A percentile compares a stretch with the other conserved stretches of the same genome.
Conservation (phyloP, 1,140 invertebrate genomes). For the Drosophila albomicans region DNA sequence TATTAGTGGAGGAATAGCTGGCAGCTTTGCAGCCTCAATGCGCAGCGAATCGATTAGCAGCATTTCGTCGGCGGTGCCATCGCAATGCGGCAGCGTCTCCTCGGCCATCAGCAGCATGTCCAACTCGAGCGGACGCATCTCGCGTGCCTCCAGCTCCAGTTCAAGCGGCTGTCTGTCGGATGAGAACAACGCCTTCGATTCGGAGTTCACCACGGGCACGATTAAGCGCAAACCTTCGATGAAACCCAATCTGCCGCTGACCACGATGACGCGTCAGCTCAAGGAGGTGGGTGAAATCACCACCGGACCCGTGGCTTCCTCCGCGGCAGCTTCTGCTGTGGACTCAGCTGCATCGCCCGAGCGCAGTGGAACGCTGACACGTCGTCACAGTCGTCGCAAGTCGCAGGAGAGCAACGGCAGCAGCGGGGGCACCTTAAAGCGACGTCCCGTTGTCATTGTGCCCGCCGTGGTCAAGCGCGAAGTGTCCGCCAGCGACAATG, state of each 20-base stretch:
- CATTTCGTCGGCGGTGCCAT: conserved; percentile 87
- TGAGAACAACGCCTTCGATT: conserved; percentile 92
- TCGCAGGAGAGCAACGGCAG: conserved; percentile 87
- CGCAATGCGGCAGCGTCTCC: conserved; percentile 85
- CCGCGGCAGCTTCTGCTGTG: conserved; percentile 42
- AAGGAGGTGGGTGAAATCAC: conserved; percentile 92
- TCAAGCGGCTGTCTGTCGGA: conserved; percentile 92
- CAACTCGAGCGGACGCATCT: conserved; percentile 86
- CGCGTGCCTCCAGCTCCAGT: conserved; percentile 91
- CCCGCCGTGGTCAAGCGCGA: conserved; percentile 43
- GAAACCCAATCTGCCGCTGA: conserved; percentile 95
- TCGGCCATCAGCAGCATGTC: conserved; percentile 85
- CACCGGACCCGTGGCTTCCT: conserved; percentile 32
- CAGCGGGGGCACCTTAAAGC: conserved; percentile 87
- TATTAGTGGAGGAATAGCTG: not conserved
- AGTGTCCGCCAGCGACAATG: conserved; percentile 36
- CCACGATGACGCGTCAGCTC: conserved; percentile 94
- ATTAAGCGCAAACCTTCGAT: conserved; percentile 95
- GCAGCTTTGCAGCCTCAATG: conserved; percentile 82
- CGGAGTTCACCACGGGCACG: conserved; percentile 91
- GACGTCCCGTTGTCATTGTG: conserved; percentile 69
- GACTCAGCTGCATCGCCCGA: conserved; percentile 72
- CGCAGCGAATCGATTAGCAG: conserved; percentile 85
- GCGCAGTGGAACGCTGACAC: conserved; percentile 86
- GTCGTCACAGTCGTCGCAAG: conserved; percentile 87